Base-by-base conservation (phyloP, 2,113 vertebrate species). In the Xiphophorus hellerii region DNA sequence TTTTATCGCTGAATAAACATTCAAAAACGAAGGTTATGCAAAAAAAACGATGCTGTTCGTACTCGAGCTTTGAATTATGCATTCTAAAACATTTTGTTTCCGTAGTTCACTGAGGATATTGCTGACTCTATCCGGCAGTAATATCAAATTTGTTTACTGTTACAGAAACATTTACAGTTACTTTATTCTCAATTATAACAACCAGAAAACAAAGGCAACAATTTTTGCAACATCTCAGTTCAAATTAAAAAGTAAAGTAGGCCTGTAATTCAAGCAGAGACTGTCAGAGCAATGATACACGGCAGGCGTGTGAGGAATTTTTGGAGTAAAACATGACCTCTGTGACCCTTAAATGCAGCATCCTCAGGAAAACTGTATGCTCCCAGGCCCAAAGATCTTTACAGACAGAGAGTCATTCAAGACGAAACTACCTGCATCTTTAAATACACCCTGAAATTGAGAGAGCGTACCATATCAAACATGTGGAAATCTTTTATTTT, bases 301-400 rank as follows among this genome's bases (percentile, higher is more conserved):
- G 62, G 66, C 48, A 33, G 29, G 22, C 60, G 69, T 54, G 66
- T 66, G 37, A 63, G 37, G 22, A 51, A 42, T 42, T 42, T 15
- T 42, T 15, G 4, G 39, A 42, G 39, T 22, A 68, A 78, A 86
- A 83, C 77, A 25, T 73, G 81, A 88, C 69, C 67, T 22, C 0
- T 48, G n/a, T 66, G 74, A 81, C 71, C 35, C 61, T 66, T 61
- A 54, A 83, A 66, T 54, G 14, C 0, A 66, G 20, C 42, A 39
- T 67, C 14, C 69, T 68, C 37, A 60, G 35, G 58, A 76, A 66
- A 84, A 78, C 28, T 44, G 35, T 30, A 29, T 22, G 7, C 15
- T 15, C 39, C 15, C 9, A 27, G 82, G 30, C 69, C 64, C 27
- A 28, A 63, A 44, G 33, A 31, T 17, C 62, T 20, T 11, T 6